phyloP scores from a whole-genome alignment of 1,140 invertebrate species.

The Whitmania pigra region DNA sequence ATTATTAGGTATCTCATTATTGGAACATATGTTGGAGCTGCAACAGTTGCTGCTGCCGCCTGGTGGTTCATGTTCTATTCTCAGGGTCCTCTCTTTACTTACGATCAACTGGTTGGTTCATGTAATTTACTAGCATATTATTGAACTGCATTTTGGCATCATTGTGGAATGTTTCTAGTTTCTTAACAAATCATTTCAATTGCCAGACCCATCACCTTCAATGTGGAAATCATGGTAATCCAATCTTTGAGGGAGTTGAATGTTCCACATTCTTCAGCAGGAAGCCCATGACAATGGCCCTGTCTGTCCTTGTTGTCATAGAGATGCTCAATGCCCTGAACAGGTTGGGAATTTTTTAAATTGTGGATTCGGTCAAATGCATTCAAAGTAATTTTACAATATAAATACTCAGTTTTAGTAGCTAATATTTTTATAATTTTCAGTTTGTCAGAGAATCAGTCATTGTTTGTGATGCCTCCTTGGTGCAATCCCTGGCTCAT shows the following conservation, averaged over 20 bases:
- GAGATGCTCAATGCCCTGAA: conserved; percentile 44
- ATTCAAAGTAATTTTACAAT: too few species aligned
- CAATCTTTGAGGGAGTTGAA: conserved; percentile 45
- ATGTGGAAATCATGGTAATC: conserved; percentile 42
- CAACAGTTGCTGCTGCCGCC: conserved; percentile 73
- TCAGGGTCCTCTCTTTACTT: conserved; percentile 80
- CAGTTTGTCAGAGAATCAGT: conserved; percentile 74
- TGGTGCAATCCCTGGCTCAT: conserved; percentile 96
- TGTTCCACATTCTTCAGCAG: conserved; percentile 37
- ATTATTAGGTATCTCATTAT: conserved; percentile 5
- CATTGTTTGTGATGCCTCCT: conserved; percentile 90
- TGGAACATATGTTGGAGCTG: conserved; percentile 72
- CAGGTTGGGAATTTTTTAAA: conserved; percentile 33
- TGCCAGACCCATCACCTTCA: conserved; percentile 44
- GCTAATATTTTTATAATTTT: background rate
- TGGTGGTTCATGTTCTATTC: conserved; percentile 98
- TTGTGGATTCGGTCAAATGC: too few species aligned
- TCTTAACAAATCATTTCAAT: conserved; percentile 12
- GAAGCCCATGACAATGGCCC: conserved; percentile 42
- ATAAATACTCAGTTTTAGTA: too few species aligned
- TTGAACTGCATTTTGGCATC: background rate
- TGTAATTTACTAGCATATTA: background rate
- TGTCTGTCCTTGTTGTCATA: conserved; percentile 41
- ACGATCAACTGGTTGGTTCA: conserved; percentile 75
- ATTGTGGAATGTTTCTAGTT: background rate